Evolutionary conservation across 2,113 vertebrate genomes (phyloP), one percentile per base, ranked within the genome.

Genomic region (Lagopus leucura): DNA sequence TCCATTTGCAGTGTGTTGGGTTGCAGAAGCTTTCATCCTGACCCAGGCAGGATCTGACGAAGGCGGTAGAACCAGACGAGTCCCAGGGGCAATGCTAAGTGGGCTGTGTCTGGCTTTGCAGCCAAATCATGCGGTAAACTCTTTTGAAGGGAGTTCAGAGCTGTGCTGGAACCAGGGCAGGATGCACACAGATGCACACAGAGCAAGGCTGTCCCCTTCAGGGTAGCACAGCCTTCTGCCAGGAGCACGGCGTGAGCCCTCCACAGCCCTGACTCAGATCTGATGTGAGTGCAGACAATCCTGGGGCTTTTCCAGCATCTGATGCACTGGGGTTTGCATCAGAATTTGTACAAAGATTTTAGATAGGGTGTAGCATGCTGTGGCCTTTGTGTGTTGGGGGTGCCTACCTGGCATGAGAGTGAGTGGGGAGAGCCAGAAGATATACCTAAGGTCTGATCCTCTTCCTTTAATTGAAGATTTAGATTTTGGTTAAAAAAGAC

Each of bases 21-120:
- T 73, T 82, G 89, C 66, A 61, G 38, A 8, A 65, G 63, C 81
- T 93, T 92, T 95, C 71, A 92, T 92, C 81, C 54, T 66, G 84
- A 85, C 67, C 70, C 63, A 66, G 87, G 75, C 45, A 73, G 66
- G 86, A 70, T 89, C 81, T 89, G 87, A 80, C 0, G 3, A 32
- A 79, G 81, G 78, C 24, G 0, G n/a, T 76, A 76, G 65, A 78
- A 82, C 74, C 77, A 77, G 55, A 25, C 5, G 2, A 73, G 86
- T 73, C 71, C 83, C 84, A 30, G 2, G 58, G 84, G 87, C 82
- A 42, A 6, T 34, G 22, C 74, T 58, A 3, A 77, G 60, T 22
- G 71, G 65, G 74, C 71, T 25, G 19, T 58, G 74, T 66, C 58
- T 93, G 89, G 74, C 77, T 92, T 25, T 73, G 84, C 82, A 90